Evolutionary conservation across 1,140 invertebrate genomes (phyloP), one percentile per base, ranked within the genome.

Genomic region (Camponotus vicinus): DNA sequence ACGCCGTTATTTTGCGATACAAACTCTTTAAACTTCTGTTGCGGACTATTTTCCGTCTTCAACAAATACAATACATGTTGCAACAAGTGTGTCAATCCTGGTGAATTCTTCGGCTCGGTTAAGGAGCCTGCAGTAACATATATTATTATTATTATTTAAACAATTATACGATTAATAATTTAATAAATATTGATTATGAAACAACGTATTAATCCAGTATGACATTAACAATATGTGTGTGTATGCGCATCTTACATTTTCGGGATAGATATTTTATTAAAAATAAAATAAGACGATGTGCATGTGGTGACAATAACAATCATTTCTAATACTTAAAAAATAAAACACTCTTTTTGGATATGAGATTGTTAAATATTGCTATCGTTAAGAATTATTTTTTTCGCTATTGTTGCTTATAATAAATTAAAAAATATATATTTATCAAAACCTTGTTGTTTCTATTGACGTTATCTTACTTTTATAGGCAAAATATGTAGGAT

Each of bases 61-160:
- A 99, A 98, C 63, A 99, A 94, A 94, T 99, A 99, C 6, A 99
- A 95, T 98, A 99, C 99, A 93, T 99, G 99, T 94, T 99, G 98
- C 94, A 98, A 99, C 94, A 99, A 99, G 94, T 99, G 99, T 18
- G 99, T 98, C 71, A 99, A 94, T 0, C 99, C 99, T 4, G 98
- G 98, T 11, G 99, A 91, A 71, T 98, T 96, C 49, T 96, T 95
- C 0, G 98, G 98, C 95, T 99, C 99, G 91, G 96, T 97, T 95
- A 99, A 96, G 90, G 96, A 97, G 18, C 98, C 98, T 97, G 45
- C 42, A 95, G 94, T 67, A 67, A 80, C 69, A 87, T 34, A 32
- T 2, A 40, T 40, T n/a, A 97, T 61, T 61, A 70, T 42, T 42
- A 42, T 97, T 91, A 75, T 94, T 94, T 71, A 32, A 27, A 40